These are phyloP conservation scores for Perizoma flavofasciatum DNA, from an alignment of 2,888 invertebrate genomes.

Conservation along the genomic window DNA sequence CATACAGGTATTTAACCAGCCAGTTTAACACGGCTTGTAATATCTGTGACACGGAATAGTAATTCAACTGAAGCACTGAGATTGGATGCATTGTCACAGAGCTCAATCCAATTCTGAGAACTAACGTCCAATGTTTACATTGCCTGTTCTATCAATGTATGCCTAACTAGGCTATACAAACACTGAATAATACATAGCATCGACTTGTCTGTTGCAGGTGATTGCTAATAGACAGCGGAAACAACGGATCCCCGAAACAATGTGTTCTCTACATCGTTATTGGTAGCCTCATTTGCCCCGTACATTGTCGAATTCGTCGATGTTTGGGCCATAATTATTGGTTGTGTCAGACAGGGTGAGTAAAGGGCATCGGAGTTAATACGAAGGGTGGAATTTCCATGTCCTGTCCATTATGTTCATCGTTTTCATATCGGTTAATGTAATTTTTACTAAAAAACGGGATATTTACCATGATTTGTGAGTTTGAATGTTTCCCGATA, in stretches of 20 bases:
- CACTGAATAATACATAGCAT: constrained; percentile 27
- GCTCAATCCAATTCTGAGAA: constrained; percentile 16
- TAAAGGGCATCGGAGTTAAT: constrained; percentile 17
- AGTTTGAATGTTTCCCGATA: no score
- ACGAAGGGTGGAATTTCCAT: neutral
- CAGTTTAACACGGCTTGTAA: no score
- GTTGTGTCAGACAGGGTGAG: constrained; percentile 12
- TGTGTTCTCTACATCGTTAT: constrained; percentile 15
- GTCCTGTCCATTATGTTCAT: no score
- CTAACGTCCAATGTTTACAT: constrained; percentile 17
- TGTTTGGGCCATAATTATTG: constrained; percentile 22
- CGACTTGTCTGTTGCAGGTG: constrained; percentile 40
- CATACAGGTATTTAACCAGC: no score
- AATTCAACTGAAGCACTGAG: neutral
- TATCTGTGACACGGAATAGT: neutral
- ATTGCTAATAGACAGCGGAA: constrained; percentile 34
- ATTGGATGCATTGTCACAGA: constrained; percentile 12
- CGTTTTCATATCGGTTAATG: no score
- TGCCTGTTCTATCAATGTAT: constrained; percentile 18
- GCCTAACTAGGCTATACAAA: constrained; percentile 23
- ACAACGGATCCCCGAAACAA: constrained; percentile 35
- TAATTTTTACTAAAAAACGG: no score
- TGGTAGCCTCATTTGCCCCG: constrained; percentile 19
- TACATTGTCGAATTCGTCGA: constrained; percentile 4
- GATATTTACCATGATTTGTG: no score